These are phyloP conservation scores for Gymnoscopelus microlampas DNA, from an alignment of 2,797 vertebrate genomes.

Conservation along the genomic window DNA sequence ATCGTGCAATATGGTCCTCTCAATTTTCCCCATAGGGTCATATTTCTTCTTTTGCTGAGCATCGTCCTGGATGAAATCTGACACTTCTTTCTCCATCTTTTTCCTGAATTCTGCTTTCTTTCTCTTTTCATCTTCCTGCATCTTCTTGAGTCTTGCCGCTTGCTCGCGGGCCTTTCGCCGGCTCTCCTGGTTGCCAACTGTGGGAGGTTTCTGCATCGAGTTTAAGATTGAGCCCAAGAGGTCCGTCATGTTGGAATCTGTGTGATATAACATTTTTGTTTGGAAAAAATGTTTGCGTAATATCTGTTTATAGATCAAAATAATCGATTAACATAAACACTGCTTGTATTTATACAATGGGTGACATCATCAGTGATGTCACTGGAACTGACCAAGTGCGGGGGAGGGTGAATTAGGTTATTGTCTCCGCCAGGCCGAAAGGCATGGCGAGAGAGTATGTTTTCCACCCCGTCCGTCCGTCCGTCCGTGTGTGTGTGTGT, in stretches of 20 bases:
- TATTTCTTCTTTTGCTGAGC: constrained; percentile 89
- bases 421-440: no score
- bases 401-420: no score
- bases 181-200: constrained; percentile 90
- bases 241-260: constrained; percentile 90
- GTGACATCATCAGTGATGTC: no score
- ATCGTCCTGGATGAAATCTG: constrained; percentile 92
- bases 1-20: constrained; percentile 94
- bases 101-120: constrained; percentile 93
- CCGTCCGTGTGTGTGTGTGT: no score
- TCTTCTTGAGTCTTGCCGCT: constrained; percentile 89
- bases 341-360: no score
- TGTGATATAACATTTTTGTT: no score
- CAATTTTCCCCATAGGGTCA: constrained; percentile 92
- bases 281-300: no score
- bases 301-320: no score
- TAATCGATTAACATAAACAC: no score
- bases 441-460: no score
- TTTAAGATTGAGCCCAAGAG: constrained; percentile 92
- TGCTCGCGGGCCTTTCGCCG: constrained; percentile 92
- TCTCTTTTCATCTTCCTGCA: constrained; percentile 90
- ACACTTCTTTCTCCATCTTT: constrained; percentile 95
- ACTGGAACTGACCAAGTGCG: no score
- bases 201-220: constrained; percentile 95
- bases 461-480: no score